Evolutionary conservation across 2,888 invertebrate species (phyloP), one percentile per base, ranked within the genome.

Genomic region (Tetragonisca angustula): DNA sequence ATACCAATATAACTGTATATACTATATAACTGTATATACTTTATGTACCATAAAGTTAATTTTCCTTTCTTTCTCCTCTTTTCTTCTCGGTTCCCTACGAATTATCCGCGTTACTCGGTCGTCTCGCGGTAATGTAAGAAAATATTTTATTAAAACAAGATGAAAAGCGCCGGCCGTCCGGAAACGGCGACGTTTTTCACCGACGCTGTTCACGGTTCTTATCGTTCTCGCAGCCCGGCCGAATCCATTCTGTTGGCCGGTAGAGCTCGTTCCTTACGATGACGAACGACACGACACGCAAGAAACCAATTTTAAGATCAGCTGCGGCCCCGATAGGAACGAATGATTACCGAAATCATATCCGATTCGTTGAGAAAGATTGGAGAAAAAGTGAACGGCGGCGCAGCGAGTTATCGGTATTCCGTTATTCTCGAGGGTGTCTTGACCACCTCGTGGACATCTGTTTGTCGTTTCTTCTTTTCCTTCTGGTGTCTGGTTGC

Each of bases 291-390:
- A 43, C 69, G 43, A 71, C 24, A 70, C 77, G 78, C 83, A 89
- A 89, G 89, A 89, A 89, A 87, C 83, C 88, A 88, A 89, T 89
- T 89, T 89, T 78, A 79, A 79, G 88, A 87, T 89, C 89, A 89
- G 89, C 85, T 85, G 89, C 83, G 87, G 64, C 78, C 72, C 43
- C 43, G 43, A 43, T 43, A 11, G 54, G 82, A 69, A 85, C 89
- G 84, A 88, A 87, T 89, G 88, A 89, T 89, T 89, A 89, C 87
- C 76, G 83, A 84, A 43, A 43, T 11, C 4, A 43, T 43, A 71
- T 85, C 81, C 79, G 84, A 79, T 69, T 82, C 83, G 84, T 77
- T 56, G 79, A 83, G 67, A 87, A 87, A 83, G 86, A 87, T 86
- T 76, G 77, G 67, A 59, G 75, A 87, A 87, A 86, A 84, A 87